Conservation (phyloP, 1,140 invertebrate species). For the Tenebrio molitor region DNA sequence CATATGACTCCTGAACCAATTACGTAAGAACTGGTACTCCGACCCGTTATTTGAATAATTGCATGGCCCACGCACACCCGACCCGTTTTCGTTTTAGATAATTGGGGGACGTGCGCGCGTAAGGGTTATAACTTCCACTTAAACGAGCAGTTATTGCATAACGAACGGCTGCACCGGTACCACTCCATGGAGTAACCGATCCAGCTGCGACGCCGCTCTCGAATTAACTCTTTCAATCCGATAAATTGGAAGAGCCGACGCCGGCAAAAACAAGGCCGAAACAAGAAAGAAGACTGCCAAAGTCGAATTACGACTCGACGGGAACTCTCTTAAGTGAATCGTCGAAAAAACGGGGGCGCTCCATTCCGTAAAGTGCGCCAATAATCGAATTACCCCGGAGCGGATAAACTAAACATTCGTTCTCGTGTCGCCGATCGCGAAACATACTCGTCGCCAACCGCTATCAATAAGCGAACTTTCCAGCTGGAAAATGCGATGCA, state of each 20-base stretch:
- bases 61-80: conserved; percentile 47
- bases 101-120: conserved; percentile 25
- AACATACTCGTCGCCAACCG: conserved; percentile 54
- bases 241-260: no score
- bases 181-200: no score
- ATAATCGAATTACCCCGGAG: conserved; percentile 56
- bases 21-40: conserved; percentile 41
- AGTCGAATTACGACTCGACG: conserved; percentile 45
- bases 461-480: conserved; percentile 57
- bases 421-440: conserved; percentile 54
- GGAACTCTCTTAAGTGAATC: conserved; percentile 47
- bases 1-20: conserved; percentile 51
- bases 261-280: not conserved
- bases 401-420: conserved; percentile 57
- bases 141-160: conserved; percentile 20
- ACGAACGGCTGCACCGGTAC: conserved; percentile 14
- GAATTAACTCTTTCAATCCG: no score
- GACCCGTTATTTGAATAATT: conserved; percentile 53
- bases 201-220: not conserved
- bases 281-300: conserved; percentile 19
- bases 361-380: conserved; percentile 50
- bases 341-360: conserved; percentile 32
- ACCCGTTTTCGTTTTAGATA: conserved; percentile 38
- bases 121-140: conserved; percentile 19
- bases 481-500: conserved; percentile 54